A percentile compares a stretch with the other conserved stretches of the same genome.
Evolutionary conservation across 1,140 invertebrate genomes (phyloP).

Genomic region (Arion vulgaris): DNA sequence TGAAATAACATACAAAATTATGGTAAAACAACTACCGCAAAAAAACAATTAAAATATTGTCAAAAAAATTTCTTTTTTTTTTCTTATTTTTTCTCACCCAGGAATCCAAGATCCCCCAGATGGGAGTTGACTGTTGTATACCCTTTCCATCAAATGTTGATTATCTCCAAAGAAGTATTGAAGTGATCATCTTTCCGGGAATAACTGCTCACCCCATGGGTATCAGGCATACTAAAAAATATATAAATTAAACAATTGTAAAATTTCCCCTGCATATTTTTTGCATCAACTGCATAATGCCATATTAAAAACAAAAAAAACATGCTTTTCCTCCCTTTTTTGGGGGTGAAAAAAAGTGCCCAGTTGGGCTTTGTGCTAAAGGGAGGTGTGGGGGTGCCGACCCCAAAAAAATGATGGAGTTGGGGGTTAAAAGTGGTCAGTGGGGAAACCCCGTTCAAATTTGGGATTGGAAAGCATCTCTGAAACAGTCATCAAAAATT

Average conservation of each 20-base stretch:
- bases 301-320: no score
- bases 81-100: conserved; percentile 40
- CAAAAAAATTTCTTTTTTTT: no score
- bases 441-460: background rate
- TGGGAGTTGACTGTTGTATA: conserved; percentile 43
- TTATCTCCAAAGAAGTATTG: conserved; percentile 42
- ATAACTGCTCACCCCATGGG: conserved; percentile 53
- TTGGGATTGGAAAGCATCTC: conserved; percentile 13
- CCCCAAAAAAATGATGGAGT: conserved; percentile 11
- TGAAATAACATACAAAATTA: no score
- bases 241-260: conserved; percentile 3
- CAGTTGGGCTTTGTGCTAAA: background rate
- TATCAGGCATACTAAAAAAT: conserved; percentile 50
- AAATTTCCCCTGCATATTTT: no score
- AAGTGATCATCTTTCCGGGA: conserved; percentile 49
- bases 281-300: no score
- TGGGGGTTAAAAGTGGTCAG: background rate
- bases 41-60: background rate
- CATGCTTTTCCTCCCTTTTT: background rate
- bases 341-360: background rate
- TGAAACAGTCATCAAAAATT: background rate
- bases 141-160: conserved; percentile 45
- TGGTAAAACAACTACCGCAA: background rate
- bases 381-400: background rate
- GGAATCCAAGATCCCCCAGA: conserved; percentile 48